Base-by-base conservation (phyloP, 2,113 vertebrate genomes). In the Carassius auratus region DNA sequence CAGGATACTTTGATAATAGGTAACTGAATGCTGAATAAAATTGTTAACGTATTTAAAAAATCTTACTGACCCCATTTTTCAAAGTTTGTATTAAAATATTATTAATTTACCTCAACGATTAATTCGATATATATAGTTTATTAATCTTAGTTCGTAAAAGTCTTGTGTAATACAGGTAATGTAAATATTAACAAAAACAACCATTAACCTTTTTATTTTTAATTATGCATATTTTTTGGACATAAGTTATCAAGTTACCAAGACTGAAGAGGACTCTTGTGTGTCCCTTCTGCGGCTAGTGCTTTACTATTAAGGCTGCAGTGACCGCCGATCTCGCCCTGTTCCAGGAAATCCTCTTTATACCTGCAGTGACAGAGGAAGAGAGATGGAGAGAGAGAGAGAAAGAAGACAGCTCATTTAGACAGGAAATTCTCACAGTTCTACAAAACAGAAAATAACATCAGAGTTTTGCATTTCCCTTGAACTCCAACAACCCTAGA, bases 231-330 rank as follows among this genome's bases (percentile, higher is more conserved):
- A 14, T 52, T 52, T 15, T 36, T 62, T 69, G 61, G 50, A 42
- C 33, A 23, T 6, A 0, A 69, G n/a, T 64, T 68, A 19, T 95
- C 30, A 30, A 30, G 30, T 95, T 93, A 99, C 98, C 98, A 99
- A 84, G 98, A 99, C 88, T 99, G 98, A 71, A 99, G 92, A 45
- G 98, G 98, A 90, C 98, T 99, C 91, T 98, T 99, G 85, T 97
- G 97, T 0, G 97, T 94, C 88, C 97, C 97, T 90, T 97, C 95
- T 55, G 95, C 95, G 84, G 92, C 86, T 86, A 99, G 93, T 0
- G 90, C 92, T 33, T 13, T 82, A 77, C 91, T 80, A 2, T 97
- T 91, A 0, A 99, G 94, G 45, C 91, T 89, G 88, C 98, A 99
- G 30, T 89, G 92, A 69, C 98, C 98, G 15, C 98, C 98, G 33